phyloP scores from a whole-genome alignment of 2,888 invertebrate genomes.

The Agrochola lota region DNA sequence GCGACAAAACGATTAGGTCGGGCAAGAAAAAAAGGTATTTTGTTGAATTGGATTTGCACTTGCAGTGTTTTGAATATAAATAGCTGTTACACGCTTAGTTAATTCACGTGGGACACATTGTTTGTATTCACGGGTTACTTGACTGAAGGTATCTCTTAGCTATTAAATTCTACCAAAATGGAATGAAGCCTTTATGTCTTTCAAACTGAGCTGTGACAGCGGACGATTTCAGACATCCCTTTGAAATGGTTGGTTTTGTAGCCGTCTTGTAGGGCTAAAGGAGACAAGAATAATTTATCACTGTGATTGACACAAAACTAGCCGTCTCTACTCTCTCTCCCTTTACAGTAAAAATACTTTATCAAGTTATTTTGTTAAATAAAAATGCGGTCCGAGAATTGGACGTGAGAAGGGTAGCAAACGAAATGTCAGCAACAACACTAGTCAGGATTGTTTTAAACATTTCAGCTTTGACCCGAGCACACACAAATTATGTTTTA shows the following conservation, averaged over 20 bases:
- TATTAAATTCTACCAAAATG: conserved; percentile 18
- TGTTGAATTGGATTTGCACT: conserved; percentile 33
- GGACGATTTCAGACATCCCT: conserved; percentile 13
- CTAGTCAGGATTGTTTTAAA: conserved; percentile 58
- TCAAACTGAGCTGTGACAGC: conserved; percentile 20
- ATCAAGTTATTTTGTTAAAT: conserved; percentile 42
- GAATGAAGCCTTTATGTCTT: conserved; percentile 17
- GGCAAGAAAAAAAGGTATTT: conserved; percentile 20
- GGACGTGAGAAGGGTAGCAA: conserved; percentile 47
- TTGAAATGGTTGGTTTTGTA: conserved; percentile 27
- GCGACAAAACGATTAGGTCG: conserved; percentile 45
- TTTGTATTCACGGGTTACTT: conserved; percentile 18
- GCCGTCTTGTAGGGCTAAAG: conserved; percentile 12
- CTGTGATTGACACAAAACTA: conserved; percentile 38
- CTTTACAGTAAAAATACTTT: conserved; percentile 28
- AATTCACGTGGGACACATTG: conserved; percentile 23
- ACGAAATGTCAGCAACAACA: conserved; percentile 59
- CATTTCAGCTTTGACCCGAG: conserved; percentile 56
- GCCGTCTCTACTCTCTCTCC: conserved; percentile 7
- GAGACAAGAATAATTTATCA: conserved; percentile 44
- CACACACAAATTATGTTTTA: conserved; percentile 54
- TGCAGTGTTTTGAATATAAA: conserved; percentile 38
- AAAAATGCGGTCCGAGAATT: conserved; percentile 29
- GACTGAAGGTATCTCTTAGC: background rate
- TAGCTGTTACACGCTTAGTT: conserved; percentile 12